Percentiles rank a stretch among this genome's conserved stretches.
Conservation (phyloP, 1,140 invertebrate genomes). For the Calephelis nemesis region DNA sequence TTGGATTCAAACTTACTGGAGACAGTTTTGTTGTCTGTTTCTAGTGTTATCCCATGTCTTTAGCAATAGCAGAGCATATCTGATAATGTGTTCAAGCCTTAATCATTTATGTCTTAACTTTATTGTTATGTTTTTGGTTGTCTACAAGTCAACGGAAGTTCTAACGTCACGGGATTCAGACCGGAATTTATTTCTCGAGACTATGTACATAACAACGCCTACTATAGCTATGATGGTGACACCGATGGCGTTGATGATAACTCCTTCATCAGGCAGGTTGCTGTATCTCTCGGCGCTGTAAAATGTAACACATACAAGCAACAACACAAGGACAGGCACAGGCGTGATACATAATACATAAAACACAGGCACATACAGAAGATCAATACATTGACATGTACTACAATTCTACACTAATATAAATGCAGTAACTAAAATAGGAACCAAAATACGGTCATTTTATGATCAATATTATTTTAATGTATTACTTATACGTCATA, state of each 20-base stretch:
- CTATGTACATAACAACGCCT: constrained; percentile 81
- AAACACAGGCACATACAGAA: background rate
- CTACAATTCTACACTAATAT: background rate
- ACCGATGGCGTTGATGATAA: constrained; percentile 88
- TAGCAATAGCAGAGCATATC: no score
- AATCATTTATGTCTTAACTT: background rate
- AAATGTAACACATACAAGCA: constrained; percentile 62
- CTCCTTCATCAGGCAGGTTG: constrained; percentile 83
- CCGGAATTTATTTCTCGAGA: constrained; percentile 69
- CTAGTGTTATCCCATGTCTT: no score
- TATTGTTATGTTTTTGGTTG: background rate
- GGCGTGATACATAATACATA: constrained; percentile 30
- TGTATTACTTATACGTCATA: no score
- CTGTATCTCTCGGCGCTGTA: constrained; percentile 81
- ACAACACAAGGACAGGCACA: constrained; percentile 45
- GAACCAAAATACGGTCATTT: no score
- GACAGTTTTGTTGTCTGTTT: no score
- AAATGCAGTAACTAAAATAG: background rate
- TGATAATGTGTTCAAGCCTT: no score
- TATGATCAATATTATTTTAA: no score
- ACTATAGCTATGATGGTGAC: constrained; percentile 85
- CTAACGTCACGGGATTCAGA: constrained; percentile 59
- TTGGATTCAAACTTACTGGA: no score
- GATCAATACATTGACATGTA: background rate
- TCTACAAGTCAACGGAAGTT: constrained; percentile 72